phyloP scores from a whole-genome alignment of 2,888 invertebrate species.

The Microdon myrmicae region DNA sequence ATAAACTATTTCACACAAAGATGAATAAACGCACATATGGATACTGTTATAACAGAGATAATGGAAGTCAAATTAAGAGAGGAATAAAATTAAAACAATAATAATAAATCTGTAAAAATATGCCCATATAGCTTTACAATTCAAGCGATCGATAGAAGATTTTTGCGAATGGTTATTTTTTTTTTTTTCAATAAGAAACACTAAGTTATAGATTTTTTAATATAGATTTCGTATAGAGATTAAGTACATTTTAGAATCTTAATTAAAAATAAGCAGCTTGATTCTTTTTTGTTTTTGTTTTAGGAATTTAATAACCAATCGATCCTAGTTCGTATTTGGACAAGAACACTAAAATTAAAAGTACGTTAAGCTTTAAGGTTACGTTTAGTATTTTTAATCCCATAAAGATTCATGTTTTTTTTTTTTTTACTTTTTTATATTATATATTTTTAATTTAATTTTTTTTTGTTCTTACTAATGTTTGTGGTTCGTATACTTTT shows the following conservation, averaged over 20 bases:
- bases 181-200: constrained; percentile 42
- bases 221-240: constrained; percentile 38
- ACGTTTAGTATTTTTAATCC: constrained; percentile 55
- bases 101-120: no score
- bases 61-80: constrained; percentile 9
- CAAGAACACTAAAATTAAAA: constrained; percentile 46
- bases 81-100: constrained; percentile 25
- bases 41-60: no score
- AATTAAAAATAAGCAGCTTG: constrained; percentile 42
- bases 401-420: constrained; percentile 47
- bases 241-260: constrained; percentile 42
- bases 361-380: constrained; percentile 47
- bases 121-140: constrained; percentile 67
- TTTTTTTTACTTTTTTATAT: constrained; percentile 60
- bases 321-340: constrained; percentile 47
- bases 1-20: constrained; percentile 24
- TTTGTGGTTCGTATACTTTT: constrained; percentile 66
- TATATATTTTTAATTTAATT: constrained; percentile 53
- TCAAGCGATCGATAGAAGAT: constrained; percentile 46
- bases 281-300: constrained; percentile 25
- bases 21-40: constrained; percentile 12
- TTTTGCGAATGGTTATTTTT: constrained; percentile 23
- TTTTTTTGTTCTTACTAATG: constrained; percentile 47
- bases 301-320: constrained; percentile 53
- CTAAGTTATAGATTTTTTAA: constrained; percentile 39